phyloP scores from a whole-genome alignment of 2,888 invertebrate genomes.

The Ophion ellenae region DNA sequence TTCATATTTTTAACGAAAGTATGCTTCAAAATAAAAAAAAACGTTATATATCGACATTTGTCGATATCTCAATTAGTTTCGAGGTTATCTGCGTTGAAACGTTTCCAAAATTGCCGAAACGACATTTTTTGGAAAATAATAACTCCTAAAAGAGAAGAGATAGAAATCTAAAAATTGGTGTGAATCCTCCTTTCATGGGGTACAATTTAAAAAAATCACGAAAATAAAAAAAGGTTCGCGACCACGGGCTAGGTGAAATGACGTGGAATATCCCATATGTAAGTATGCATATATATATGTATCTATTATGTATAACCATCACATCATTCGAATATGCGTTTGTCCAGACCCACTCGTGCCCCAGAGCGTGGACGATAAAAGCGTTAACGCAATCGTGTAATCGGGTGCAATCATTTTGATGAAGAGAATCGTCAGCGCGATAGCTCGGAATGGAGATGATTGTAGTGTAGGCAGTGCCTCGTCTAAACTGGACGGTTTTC shows the following conservation, averaged over 20 bases:
- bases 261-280: too few species aligned
- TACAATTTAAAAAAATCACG: not conserved
- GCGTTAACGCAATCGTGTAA: constrained; percentile 82
- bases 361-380: constrained; percentile 71
- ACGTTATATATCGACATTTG: too few species aligned
- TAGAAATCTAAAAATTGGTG: too few species aligned
- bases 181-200: too few species aligned
- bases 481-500: constrained; percentile 75
- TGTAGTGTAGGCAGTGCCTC: constrained; percentile 80
- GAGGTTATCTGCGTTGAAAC: too few species aligned
- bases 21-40: too few species aligned
- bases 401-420: constrained; percentile 82
- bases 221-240: not conserved
- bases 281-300: not conserved
- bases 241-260: too few species aligned
- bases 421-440: constrained; percentile 81
- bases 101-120: too few species aligned
- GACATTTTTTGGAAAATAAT: too few species aligned
- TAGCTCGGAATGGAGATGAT: constrained; percentile 81
- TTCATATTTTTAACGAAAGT: too few species aligned
- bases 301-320: constrained; percentile 18
- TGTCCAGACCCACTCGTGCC: constrained; percentile 42
- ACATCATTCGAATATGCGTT: constrained; percentile 40
- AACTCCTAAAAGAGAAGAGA: too few species aligned
- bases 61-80: too few species aligned